Base-by-base conservation (phyloP, 2,113 vertebrate species). In the Chaenogobius annularis region DNA sequence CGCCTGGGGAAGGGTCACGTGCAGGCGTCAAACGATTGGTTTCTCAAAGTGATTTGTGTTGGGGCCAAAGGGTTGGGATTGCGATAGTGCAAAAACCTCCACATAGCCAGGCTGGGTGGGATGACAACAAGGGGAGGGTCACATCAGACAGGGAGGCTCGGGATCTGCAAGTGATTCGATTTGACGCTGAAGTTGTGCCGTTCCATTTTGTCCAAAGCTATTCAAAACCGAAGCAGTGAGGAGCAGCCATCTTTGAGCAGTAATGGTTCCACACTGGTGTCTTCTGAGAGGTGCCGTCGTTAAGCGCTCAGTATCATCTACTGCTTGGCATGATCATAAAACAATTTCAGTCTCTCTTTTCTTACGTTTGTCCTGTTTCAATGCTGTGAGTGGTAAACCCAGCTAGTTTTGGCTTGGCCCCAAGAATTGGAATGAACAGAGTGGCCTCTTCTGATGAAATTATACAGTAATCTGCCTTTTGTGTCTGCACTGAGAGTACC, bases 61-160 rank as follows among this genome's bases (percentile, higher is more conserved):
- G n/a, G 72, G 62, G 73, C 19, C 19, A 64, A 70, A 46, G 56
- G 20, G 63, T 23, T 58, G 31, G 62, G 76, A 70, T 73, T 11
- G 63, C 74, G 82, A 82, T 85, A 89, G 88, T 90, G 89, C 89
- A 89, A 88, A 87, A 86, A 61, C 78, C 74, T 79, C 71, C 78
- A 71, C 78, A 22, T 81, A 87, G 87, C 87, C 82, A 69, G 66
- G 81, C 83, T 86, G 73, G 37, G 72, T 70, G 75, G 78, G 70
- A 26, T 59, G 9, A 56, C 58, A 1, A 56, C 23, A 52, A 22
- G 15, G 82, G 64, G 5, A 7, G 68, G 78, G 54, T 2, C 63
- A 52, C 22, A 69, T 62, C 66, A 68, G 50, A 59, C 46, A 86
- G 79, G 83, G 81, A 35, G 52, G 85, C 79, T 85, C 83, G 40